Percentiles rank a stretch among this genome's conserved stretches.
Conservation (phyloP, 2,888 invertebrate species). For the Deroplatys truncata region DNA sequence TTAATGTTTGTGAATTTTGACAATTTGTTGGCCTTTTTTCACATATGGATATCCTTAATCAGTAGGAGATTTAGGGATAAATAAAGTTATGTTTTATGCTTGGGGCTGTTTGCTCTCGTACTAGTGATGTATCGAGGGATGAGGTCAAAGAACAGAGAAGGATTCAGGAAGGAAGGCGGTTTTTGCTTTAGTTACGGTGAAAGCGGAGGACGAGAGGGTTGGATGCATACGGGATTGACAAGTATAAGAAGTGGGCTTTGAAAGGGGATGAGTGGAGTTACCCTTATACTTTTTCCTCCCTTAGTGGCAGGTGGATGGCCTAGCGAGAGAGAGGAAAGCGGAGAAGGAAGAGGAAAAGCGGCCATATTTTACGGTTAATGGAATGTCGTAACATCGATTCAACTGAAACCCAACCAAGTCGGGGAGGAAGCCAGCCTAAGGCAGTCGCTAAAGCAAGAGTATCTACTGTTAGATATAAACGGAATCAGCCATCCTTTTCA, state of each 20-base stretch:
- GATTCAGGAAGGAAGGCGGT: neutral
- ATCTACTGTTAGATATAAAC: neutral
- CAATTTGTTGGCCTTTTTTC: too few species aligned
- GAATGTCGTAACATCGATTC: slow-evolving; percentile 27
- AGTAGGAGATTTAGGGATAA: too few species aligned
- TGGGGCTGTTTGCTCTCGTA: neutral
- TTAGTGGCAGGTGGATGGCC: neutral
- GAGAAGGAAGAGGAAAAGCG: slow-evolving; percentile 7
- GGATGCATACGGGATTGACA: neutral
- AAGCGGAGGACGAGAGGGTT: neutral
- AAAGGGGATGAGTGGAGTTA: neutral
- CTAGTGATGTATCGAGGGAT: neutral
- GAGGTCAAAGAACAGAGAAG: neutral
- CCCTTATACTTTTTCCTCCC: slow-evolving; percentile 7
- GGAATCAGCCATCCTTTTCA: neutral
- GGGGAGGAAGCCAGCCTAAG: neutral
- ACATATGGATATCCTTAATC: too few species aligned
- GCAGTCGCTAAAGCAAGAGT: neutral
- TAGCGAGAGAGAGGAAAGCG: neutral
- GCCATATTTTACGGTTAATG: slow-evolving; percentile 29
- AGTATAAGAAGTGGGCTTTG: neutral
- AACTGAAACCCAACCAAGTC: slow-evolving; percentile 1
- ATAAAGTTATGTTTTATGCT: too few species aligned
- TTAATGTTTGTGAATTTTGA: too few species aligned
- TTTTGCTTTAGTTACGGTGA: neutral